Percentiles rank a stretch among this genome's conserved stretches.
Evolutionary conservation across 2,888 invertebrate species (phyloP).

Genomic region (Matsumyia berberina): DNA sequence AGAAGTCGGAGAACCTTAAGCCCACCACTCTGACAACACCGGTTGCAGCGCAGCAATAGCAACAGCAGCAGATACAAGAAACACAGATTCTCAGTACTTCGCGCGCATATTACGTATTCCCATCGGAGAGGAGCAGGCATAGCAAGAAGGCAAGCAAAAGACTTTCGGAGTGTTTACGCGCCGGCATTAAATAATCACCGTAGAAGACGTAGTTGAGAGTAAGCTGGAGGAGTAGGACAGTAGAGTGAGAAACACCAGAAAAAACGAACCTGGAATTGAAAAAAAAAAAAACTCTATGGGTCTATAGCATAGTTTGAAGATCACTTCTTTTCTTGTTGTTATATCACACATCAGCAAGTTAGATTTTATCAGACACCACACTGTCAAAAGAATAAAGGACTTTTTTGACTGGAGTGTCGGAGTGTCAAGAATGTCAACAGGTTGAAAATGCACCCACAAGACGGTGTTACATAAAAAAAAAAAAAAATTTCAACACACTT

Average conservation of each 20-base stretch:
- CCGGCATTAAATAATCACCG: conserved; percentile 71
- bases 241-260: conserved; percentile 43
- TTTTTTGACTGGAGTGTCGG: conserved; percentile 64
- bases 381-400: conserved; percentile 56
- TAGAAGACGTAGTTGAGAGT: conserved; percentile 51
- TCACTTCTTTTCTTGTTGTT: conserved; percentile 50
- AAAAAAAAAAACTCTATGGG: conserved; percentile 37
- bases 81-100: conserved; percentile 70
- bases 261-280: conserved; percentile 33
- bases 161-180: conserved; percentile 71
- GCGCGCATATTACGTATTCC: conserved; percentile 75
- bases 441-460: conserved; percentile 71
- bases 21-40: conserved; percentile 70
- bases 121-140: conserved; percentile 57
- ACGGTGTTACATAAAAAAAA: conserved; percentile 14
- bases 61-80: conserved; percentile 51
- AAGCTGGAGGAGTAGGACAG: conserved; percentile 25
- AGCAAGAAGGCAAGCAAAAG: conserved; percentile 49
- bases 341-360: conserved; percentile 69
- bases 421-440: conserved; percentile 73
- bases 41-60: conserved; percentile 63
- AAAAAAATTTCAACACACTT: conserved; percentile 27
- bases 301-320: conserved; percentile 52
- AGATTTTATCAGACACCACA: conserved; percentile 67
- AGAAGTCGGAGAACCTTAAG: conserved; percentile 61